Conservation (phyloP, 2,888 invertebrate genomes). For the Lepidochitona cinerea region DNA sequence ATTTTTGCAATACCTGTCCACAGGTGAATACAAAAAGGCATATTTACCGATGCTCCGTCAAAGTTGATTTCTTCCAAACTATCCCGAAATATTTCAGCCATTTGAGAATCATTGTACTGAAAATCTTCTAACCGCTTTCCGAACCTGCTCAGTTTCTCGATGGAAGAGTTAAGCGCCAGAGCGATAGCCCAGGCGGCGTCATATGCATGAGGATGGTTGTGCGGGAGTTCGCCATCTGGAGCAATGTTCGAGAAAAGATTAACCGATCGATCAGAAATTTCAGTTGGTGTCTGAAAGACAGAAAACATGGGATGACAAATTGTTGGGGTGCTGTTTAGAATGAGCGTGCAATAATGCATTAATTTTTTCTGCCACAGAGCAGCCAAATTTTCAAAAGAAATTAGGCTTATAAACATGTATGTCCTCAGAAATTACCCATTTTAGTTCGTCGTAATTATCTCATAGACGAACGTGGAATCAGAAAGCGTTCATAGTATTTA, state of each 20-base stretch:
- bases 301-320: too few relatives aligned
- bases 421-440: too few relatives aligned
- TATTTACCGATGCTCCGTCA: conserved; percentile 12
- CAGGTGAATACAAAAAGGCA: neutral
- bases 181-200: conserved; percentile 15
- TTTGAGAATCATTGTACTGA: neutral
- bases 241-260: neutral
- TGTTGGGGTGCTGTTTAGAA: too few relatives aligned
- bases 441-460: too few relatives aligned
- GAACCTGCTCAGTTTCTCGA: neutral
- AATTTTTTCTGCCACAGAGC: too few relatives aligned
- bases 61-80: neutral
- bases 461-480: too few relatives aligned
- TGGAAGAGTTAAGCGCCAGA: conserved; percentile 9
- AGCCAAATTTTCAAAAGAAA: too few relatives aligned
- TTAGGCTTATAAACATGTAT: too few relatives aligned
- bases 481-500: too few relatives aligned
- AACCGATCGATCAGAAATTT: neutral
- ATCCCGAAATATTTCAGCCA: conserved; percentile 4
- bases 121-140: conserved; percentile 12
- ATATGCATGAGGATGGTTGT: conserved; percentile 15
- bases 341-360: too few relatives aligned
- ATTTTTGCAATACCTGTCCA: neutral
- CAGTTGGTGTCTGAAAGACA: conserved; percentile 1
- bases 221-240: neutral